Evolutionary conservation across 2,888 invertebrate genomes (phyloP).

Genomic region (Cacoxenus indagator): DNA sequence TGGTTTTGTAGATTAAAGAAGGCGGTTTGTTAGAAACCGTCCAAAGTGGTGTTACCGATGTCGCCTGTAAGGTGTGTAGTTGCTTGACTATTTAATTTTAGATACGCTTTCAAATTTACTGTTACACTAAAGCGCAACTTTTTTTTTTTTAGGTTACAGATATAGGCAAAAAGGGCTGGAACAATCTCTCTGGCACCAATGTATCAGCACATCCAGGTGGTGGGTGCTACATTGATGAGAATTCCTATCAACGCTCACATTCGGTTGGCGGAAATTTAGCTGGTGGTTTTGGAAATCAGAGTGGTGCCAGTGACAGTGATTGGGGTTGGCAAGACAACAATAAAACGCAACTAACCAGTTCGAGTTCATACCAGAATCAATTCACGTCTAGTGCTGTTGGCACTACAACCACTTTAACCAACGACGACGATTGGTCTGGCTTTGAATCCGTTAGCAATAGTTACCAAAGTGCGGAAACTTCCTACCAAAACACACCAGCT

Average conservation of each 20-base stretch:
- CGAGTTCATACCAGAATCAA: constrained; percentile 63
- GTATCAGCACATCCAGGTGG: constrained; percentile 69
- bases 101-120: background rate
- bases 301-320: constrained; percentile 58
- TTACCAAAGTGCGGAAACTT: constrained; percentile 63
- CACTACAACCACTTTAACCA: constrained; percentile 42
- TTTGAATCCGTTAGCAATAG: constrained; percentile 57
- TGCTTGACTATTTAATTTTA: background rate
- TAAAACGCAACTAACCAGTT: constrained; percentile 55
- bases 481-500: constrained; percentile 62
- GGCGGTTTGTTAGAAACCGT: constrained; percentile 79
- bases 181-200: constrained; percentile 74
- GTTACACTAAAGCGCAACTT: background rate
- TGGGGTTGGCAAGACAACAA: constrained; percentile 67
- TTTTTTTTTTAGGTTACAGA: constrained; percentile 75
- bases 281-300: no score
- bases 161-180: constrained; percentile 79
- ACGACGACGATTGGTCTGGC: constrained; percentile 69
- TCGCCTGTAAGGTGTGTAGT: constrained; percentile 76
- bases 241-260: constrained; percentile 68
- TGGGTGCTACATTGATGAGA: constrained; percentile 64
- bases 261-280: constrained; percentile 65
- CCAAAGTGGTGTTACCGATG: constrained; percentile 75
- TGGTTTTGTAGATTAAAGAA: constrained; percentile 76
- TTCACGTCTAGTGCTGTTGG: constrained; percentile 33